A percentile compares a stretch with the other conserved stretches of the same genome.
These are phyloP conservation scores for Drosophila neutralis DNA, from an alignment of 2,888 invertebrate species.

Conservation along the genomic window DNA sequence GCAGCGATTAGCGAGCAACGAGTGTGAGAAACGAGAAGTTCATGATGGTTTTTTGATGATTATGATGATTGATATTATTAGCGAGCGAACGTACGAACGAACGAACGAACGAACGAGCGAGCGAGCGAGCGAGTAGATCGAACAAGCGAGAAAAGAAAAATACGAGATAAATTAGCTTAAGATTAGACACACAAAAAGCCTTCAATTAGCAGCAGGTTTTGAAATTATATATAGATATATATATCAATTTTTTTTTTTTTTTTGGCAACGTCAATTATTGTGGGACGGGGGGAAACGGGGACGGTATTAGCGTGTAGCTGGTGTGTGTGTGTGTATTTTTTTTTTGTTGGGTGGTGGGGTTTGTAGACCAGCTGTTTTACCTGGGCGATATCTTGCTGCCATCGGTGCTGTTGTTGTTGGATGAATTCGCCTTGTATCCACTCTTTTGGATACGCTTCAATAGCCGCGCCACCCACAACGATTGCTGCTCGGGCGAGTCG, in stretches of 20 bases:
- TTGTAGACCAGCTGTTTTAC: slow-evolving; percentile 84
- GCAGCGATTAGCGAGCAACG: slow-evolving; percentile 3
- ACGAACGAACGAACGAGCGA: slow-evolving; percentile 3
- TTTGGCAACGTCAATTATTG: slow-evolving; percentile 50
- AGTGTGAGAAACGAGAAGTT: slow-evolving; percentile 4
- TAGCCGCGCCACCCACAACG: slow-evolving; percentile 95
- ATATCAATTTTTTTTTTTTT: background rate
- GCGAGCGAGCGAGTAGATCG: slow-evolving; percentile 28
- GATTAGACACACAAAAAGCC: slow-evolving; percentile 55
- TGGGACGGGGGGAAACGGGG: background rate
- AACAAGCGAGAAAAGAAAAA: slow-evolving; percentile 68
- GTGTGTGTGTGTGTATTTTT: background rate
- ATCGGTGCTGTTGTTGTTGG: slow-evolving; percentile 86
- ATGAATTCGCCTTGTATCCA: slow-evolving; percentile 94
- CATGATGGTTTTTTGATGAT: slow-evolving; percentile 17
- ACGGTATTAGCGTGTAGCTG: background rate
- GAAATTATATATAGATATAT: background rate
- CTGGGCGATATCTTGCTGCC: slow-evolving; percentile 91
- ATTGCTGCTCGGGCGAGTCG: slow-evolving; percentile 93
- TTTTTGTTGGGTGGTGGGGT: background rate
- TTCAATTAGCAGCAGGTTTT: slow-evolving; percentile 36
- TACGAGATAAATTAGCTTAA: slow-evolving; percentile 56
- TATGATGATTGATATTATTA: slow-evolving; percentile 41
- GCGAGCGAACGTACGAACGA: slow-evolving; percentile 30
- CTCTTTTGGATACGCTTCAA: slow-evolving; percentile 96